Conservation (phyloP, 2,113 vertebrate species). For the Myiagra hebetior region DNA sequence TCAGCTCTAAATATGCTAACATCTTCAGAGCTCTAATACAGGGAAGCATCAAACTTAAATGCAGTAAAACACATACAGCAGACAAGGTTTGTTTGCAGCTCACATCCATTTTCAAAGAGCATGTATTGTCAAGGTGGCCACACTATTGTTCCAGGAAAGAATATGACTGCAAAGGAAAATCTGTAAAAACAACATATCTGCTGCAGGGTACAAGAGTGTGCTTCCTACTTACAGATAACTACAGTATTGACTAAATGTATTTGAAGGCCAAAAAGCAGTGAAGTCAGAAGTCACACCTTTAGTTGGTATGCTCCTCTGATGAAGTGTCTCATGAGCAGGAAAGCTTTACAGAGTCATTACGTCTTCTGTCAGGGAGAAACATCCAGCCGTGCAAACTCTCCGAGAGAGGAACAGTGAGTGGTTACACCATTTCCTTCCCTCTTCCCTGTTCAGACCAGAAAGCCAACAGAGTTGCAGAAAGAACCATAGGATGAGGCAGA, state of each 20-base stretch:
- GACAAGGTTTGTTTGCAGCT: background rate
- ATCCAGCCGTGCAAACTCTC: background rate
- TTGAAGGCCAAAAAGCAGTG: background rate
- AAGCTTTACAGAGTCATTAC: background rate
- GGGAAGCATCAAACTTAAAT: background rate
- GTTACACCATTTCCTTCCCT: background rate
- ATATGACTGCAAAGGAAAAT: background rate
- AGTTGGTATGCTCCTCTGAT: background rate
- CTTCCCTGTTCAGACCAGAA: background rate
- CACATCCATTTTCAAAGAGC: background rate
- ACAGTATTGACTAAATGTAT: background rate
- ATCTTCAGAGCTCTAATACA: background rate
- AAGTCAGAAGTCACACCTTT: background rate
- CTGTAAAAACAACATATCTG: background rate
- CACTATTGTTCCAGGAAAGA: background rate
- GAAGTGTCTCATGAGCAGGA: background rate
- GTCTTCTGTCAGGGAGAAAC: background rate
- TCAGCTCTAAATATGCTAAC: background rate
- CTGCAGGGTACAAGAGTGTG: background rate
- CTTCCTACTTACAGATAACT: background rate
- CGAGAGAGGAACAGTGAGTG: background rate
- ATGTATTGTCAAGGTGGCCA: background rate
- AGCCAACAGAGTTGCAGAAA: background rate
- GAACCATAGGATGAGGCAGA: accelerated
- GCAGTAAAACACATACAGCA: background rate